phyloP scores from a whole-genome alignment of 2,888 invertebrate species.

The Lasioglossum zephyrum region DNA sequence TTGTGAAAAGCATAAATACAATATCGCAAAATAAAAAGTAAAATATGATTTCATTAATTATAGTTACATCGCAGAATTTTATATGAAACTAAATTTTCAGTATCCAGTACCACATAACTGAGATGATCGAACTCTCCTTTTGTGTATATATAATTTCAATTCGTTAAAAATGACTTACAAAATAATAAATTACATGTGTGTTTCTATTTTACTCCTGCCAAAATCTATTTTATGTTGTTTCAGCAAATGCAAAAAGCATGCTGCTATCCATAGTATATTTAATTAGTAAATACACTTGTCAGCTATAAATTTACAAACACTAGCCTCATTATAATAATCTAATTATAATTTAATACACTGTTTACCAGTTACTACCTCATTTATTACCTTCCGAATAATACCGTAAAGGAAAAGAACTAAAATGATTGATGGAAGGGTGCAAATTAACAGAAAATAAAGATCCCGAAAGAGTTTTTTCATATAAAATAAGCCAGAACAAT shows the following conservation, averaged over 20 bases:
- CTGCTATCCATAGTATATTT: not conserved
- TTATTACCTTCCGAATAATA: not conserved
- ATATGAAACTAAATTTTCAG: not conserved
- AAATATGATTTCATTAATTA: too few relatives aligned
- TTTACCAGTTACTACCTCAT: not conserved
- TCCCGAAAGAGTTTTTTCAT: not conserved
- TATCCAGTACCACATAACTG: not conserved
- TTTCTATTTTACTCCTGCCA: not conserved
- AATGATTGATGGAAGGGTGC: not conserved
- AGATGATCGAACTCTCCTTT: not conserved
- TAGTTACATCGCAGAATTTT: not conserved
- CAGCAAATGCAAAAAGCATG: not conserved
- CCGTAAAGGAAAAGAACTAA: not conserved
- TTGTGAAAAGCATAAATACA: not conserved
- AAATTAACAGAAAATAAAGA: not conserved
- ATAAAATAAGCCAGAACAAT: not conserved
- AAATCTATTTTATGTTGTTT: not conserved
- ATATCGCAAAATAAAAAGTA: too few relatives aligned
- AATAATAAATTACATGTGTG: not conserved
- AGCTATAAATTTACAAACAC: not conserved
- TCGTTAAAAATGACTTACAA: not conserved
- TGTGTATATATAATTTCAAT: not conserved
- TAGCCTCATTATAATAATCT: not conserved
- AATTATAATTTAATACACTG: not conserved
- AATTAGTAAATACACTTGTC: not conserved